Evolutionary conservation across 2,888 invertebrate species (phyloP).

Genomic region (Idaea dimidiata): DNA sequence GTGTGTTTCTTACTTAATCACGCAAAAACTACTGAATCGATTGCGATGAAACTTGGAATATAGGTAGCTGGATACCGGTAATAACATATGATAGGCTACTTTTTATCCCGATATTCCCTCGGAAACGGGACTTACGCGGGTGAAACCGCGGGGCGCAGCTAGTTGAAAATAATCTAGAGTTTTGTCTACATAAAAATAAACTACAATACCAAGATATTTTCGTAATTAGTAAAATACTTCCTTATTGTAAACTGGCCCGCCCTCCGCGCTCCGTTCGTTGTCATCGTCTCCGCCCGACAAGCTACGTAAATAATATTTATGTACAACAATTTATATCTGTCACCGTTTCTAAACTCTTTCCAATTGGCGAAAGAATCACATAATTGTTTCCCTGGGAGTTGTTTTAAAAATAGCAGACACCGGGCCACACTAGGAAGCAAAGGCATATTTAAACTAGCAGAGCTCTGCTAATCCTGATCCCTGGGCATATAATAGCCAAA

Average conservation of each 20-base stretch:
- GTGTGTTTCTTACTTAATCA: no score
- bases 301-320: slow-evolving; percentile 42
- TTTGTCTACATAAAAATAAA: not conserved
- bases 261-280: slow-evolving; percentile 20
- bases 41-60: no score
- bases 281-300: slow-evolving; percentile 16
- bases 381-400: slow-evolving; percentile 54
- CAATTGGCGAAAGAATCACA: slow-evolving; percentile 62
- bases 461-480: no score
- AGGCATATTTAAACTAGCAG: not conserved
- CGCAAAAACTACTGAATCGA: no score
- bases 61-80: no score
- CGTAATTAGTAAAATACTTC: slow-evolving; percentile 11
- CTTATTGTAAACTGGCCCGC: slow-evolving; percentile 33
- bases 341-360: slow-evolving; percentile 55
- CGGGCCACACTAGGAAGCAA: not conserved
- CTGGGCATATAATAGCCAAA: no score
- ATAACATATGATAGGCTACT: no score
- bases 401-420: slow-evolving; percentile 51
- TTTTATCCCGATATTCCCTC: no score
- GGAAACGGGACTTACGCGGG: no score
- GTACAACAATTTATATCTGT: slow-evolving; percentile 59
- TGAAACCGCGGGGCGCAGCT: no score
- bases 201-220: not conserved
- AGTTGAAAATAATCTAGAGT: no score